phyloP scores from a whole-genome alignment of 2,113 vertebrate genomes.

The Chlamydotis undulata region DNA sequence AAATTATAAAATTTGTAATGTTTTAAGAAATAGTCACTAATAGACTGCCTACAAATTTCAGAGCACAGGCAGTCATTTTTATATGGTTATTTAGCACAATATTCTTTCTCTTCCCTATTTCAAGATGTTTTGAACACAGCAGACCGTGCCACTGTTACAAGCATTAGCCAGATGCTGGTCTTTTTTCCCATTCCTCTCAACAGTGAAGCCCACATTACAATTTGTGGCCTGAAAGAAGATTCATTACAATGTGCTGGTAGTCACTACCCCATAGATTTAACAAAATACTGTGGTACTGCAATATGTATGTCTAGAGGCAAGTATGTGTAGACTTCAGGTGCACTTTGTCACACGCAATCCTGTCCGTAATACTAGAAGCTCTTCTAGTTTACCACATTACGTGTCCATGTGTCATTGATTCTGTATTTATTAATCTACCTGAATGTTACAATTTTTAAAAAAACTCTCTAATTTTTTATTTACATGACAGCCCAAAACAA shows the following conservation, averaged over 20 bases:
- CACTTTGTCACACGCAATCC: neutral
- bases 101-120: neutral
- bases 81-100: neutral
- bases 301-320: neutral
- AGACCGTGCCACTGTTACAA: fast-evolving
- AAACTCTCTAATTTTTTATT: slow-evolving; percentile 53
- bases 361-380: neutral
- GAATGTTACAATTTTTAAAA: neutral
- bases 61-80: neutral
- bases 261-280: neutral
- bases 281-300: neutral
- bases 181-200: neutral
- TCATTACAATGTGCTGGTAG: neutral
- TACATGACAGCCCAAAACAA: slow-evolving; percentile 68
- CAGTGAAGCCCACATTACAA: neutral
- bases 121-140: neutral
- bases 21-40: neutral
- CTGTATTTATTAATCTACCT: neutral
- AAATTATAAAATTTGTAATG: neutral
- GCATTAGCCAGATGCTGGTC: neutral
- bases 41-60: neutral
- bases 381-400: neutral
- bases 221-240: neutral
- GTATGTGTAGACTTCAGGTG: neutral
- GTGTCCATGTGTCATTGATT: neutral